These are phyloP conservation scores for Anisognathus igniventris DNA, from an alignment of 2,797 vertebrate species.

Conservation along the genomic window DNA sequence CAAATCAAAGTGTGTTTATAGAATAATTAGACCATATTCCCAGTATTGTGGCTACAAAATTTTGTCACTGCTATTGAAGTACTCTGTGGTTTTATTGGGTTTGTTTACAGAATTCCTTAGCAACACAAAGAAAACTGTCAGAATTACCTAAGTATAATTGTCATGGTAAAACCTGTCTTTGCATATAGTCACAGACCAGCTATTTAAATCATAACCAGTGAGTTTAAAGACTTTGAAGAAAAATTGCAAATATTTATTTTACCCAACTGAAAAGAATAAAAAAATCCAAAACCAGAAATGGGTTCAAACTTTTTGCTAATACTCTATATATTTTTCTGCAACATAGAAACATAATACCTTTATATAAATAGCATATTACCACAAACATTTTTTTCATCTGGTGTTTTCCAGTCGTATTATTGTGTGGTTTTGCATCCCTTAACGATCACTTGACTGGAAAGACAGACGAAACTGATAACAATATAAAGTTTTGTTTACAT, in stretches of 20 bases:
- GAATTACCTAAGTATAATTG: conserved; percentile 31
- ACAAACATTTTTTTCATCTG: not conserved
- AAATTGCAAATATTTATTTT: not conserved
- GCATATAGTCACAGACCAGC: not conserved
- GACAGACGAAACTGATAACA: not conserved
- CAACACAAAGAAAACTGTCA: conserved; percentile 72
- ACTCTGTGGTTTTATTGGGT: conserved; percentile 65
- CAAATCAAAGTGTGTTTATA: conserved; percentile 81
- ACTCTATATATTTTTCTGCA: not conserved
- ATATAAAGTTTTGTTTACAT: not conserved
- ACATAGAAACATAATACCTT: not conserved
- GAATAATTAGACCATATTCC: conserved; percentile 78
- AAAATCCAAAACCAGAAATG: not conserved
- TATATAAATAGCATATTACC: not conserved
- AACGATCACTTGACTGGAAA: not conserved
- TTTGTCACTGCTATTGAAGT: conserved; percentile 73
- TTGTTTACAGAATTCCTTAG: conserved; percentile 73
- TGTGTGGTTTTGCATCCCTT: not conserved
- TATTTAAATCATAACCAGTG: not conserved
- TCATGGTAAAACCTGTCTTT: conserved; percentile 34
- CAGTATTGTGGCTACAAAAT: conserved; percentile 68
- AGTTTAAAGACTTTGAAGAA: not conserved
- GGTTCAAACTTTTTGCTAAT: not conserved
- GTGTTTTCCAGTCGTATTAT: not conserved
- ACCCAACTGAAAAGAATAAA: not conserved